Evolutionary conservation across 37 sponge, comb jelly and placozoan species (phyloP), one percentile per base, ranked within the genome.

Genomic region (Cladorhizidae sp.): DNA sequence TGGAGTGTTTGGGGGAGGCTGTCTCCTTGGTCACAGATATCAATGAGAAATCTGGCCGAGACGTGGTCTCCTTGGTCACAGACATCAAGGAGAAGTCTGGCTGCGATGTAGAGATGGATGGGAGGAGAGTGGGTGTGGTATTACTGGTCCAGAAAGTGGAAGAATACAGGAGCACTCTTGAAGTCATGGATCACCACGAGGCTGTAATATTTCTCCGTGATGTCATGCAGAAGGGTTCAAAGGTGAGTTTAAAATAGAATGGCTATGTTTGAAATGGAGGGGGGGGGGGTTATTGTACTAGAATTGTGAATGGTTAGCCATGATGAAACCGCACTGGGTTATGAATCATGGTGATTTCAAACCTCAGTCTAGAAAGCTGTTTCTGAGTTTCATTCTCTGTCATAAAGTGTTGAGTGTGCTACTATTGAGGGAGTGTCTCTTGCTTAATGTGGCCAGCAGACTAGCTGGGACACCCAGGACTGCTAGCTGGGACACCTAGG

Each of bases 121-220:
- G 51, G 23, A 7, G 21, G 42, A 61, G 51, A 41, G 64, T 32
- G 39, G 64, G 49, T 26, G 78, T 41, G 41, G 41, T 0, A 14
- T 23, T 26, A 2, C 40, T 77, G 40, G 42, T 21, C 31, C 28
- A 62, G 64, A 77, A 42, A 29, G 64, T 79, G 69, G 55, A 49
- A 25, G 80, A 79, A 23, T 79, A 56, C 35, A 79, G 37, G 33
- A 68, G 67, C 2, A 41, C 54, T 7, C 33, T 79, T 54, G 56
- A 64, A 36, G 70, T 40, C 15, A 35, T 81, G 81, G 59, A 55
- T 26, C 72, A 81, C 41, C 81, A 81, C 28, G 57, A 51, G 55
- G 70, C 55, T 18, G 67, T 54, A 18, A 17, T 68, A 6, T n/a
- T 64, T 3, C 80, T 79, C 21, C 52, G 51, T 29, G 68, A 79